Percentiles rank a stretch among this genome's conserved stretches.
Evolutionary conservation across 2,888 invertebrate genomes (phyloP).

Genomic region (Pristionchus exspectatus): DNA sequence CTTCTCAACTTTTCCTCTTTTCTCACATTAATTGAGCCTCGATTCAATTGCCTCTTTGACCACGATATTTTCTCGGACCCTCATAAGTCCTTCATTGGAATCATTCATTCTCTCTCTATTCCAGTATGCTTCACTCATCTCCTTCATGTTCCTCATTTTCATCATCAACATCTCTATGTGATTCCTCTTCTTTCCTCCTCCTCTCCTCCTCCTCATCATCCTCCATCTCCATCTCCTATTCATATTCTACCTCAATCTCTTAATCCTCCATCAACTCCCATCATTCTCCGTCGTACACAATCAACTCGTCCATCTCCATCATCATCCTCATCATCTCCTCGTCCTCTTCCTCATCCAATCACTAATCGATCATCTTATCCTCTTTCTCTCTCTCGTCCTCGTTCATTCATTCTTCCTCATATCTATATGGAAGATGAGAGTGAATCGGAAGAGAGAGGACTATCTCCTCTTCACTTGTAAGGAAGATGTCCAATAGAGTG

Average conservation of each 20-base stretch:
- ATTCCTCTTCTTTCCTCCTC: background rate
- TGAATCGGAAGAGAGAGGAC: constrained; percentile 7
- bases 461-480: constrained; percentile 58
- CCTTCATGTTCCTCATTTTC: background rate
- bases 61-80: background rate
- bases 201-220: background rate
- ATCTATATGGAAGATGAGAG: background rate
- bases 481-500: constrained; percentile 64
- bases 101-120: background rate
- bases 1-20: background rate
- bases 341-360: background rate
- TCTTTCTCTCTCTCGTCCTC: background rate
- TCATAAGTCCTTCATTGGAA: background rate
- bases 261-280: constrained; percentile 9
- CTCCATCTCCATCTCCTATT: background rate
- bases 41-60: background rate
- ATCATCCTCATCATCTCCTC: background rate
- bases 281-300: constrained; percentile 8
- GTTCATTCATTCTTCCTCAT: background rate
- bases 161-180: constrained; percentile 43
- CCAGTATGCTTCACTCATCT: background rate
- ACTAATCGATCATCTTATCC: constrained; percentile 2
- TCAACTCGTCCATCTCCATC: background rate
- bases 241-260: background rate
- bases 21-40: constrained; percentile 8